Conservation (phyloP, 2,797 vertebrate genomes). For the Carcharodon carcharias region DNA sequence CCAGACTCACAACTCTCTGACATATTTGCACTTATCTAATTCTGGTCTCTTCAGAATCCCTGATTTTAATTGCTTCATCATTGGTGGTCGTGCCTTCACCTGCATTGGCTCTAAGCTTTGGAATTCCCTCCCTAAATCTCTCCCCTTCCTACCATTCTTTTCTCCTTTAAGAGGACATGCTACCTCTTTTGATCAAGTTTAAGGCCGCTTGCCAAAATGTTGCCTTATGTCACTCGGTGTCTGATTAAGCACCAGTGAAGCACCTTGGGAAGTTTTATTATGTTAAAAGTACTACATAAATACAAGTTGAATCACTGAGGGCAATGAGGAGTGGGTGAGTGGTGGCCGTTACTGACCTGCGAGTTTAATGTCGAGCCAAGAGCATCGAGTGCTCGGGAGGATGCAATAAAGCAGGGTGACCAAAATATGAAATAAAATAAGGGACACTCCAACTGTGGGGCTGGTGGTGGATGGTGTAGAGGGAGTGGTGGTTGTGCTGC, state of each 20-base stretch:
- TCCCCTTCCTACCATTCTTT: not conserved
- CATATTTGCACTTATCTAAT: not conserved
- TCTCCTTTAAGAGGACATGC: not conserved
- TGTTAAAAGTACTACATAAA: no score
- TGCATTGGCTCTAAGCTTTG: not conserved
- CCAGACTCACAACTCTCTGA: not conserved
- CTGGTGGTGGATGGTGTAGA: no score
- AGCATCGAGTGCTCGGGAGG: no score
- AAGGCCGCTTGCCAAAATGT: not conserved
- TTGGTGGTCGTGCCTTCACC: not conserved
- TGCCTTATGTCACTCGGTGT: not conserved
- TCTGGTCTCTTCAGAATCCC: not conserved
- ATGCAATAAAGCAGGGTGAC: no score
- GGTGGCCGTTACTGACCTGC: not conserved
- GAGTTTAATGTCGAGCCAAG: not conserved
- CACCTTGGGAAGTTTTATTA: no score
- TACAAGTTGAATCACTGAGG: no score
- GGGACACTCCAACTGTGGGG: no score
- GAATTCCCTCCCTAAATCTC: not conserved
- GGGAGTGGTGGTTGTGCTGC: no score
- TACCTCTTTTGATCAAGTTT: not conserved
- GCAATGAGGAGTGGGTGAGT: not conserved
- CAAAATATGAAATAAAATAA: no score
- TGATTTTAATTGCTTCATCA: not conserved
- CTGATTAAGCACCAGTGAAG: not conserved